phyloP scores from a whole-genome alignment of 2,888 invertebrate species.

The Melanophora roralis region DNA sequence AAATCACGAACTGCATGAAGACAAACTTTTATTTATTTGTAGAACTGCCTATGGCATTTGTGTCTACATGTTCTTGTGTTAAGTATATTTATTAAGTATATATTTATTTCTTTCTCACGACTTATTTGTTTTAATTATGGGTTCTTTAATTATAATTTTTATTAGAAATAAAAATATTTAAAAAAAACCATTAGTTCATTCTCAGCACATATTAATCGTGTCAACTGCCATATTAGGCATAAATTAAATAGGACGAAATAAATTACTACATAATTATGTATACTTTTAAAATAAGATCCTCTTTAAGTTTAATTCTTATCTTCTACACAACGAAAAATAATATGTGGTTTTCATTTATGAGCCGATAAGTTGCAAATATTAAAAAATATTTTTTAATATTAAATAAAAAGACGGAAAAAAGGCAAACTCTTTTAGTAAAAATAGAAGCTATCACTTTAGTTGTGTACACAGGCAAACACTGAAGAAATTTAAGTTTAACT shows the following conservation, averaged over 20 bases:
- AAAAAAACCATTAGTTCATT: constrained; percentile 18
- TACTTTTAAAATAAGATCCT: neutral
- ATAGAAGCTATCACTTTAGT: no score
- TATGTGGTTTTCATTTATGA: no score
- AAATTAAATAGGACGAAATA: neutral
- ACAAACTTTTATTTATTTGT: neutral
- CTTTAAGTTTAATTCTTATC: no score
- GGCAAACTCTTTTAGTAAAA: no score
- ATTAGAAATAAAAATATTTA: neutral
- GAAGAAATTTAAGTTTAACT: no score
- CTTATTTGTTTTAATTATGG: constrained; percentile 48
- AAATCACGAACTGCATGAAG: neutral
- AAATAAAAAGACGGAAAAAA: no score
- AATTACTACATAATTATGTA: neutral
- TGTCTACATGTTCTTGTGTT: no score
- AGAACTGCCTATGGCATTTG: no score
- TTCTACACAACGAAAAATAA: no score
- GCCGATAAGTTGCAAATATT: no score
- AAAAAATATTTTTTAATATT: no score
- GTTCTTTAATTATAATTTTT: constrained; percentile 6
- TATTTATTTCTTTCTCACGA: constrained; percentile 54
- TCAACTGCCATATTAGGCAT: constrained; percentile 15
- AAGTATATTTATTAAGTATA: constrained; percentile 33
- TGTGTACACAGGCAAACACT: no score
- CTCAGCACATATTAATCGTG: neutral